These are phyloP conservation scores for Cyclargus thomasi DNA, from an alignment of 1,140 invertebrate genomes.

Conservation along the genomic window DNA sequence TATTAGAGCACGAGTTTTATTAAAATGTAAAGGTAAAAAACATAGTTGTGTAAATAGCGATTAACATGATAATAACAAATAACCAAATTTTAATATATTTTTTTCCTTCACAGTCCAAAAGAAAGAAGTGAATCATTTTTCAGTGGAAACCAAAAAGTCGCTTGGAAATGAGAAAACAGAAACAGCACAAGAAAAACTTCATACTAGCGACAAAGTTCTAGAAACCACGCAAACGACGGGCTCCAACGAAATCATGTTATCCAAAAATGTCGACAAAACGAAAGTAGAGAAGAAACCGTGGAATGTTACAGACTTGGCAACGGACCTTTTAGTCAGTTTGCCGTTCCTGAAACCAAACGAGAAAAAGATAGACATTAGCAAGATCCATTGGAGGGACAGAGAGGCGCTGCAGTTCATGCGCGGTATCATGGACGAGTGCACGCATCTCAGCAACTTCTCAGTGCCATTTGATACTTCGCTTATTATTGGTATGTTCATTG, in stretches of 20 bases:
- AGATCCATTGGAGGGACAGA: constrained; percentile 79
- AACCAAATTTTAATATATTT: constrained; percentile 29
- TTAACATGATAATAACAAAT: no score
- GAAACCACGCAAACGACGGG: not conserved
- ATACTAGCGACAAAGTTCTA: not conserved
- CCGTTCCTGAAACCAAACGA: constrained; percentile 53
- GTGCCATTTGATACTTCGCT: constrained; percentile 88
- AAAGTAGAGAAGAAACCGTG: constrained; percentile 49
- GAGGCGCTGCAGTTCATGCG: constrained; percentile 96
- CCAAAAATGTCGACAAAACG: constrained; percentile 17
- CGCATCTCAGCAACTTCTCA: constrained; percentile 95
- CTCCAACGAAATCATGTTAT: constrained; percentile 5
- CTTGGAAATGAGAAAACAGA: not conserved
- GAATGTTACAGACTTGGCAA: constrained; percentile 58
- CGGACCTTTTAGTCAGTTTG: constrained; percentile 56
- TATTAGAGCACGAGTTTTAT: constrained; percentile 40
- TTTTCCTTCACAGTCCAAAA: not conserved
- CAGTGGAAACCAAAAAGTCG: constrained; percentile 9
- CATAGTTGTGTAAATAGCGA: no score
- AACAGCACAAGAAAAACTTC: not conserved
- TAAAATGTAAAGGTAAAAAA: constrained; percentile 39
- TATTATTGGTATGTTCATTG: constrained; percentile 78
- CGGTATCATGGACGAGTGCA: constrained; percentile 99
- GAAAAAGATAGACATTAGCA: constrained; percentile 73
- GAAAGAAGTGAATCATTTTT: not conserved